Base-by-base conservation (phyloP, 2,113 vertebrate species). In the Elephantulus edwardii region DNA sequence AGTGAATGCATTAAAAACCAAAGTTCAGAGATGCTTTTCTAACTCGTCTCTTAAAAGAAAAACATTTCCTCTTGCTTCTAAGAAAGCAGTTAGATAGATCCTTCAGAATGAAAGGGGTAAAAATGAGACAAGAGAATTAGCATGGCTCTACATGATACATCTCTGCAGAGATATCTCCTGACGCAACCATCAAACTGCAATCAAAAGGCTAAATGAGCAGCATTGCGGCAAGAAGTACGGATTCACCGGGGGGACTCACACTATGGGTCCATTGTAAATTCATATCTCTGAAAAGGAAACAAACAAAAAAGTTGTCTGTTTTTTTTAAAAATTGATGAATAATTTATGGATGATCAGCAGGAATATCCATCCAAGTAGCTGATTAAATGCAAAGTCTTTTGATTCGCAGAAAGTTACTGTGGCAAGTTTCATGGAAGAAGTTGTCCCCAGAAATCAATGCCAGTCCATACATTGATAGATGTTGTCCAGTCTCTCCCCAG, bases 301-400 rank as follows among this genome's bases (percentile, higher is more conserved):
- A 83, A 95, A 68, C 68, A 77, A 50, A 46, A 80, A 62, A 74
- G 10, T 7, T 56, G 33, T 42, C 83, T 95, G 84, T 50, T 50
- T 50, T 50, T 50, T 79, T 93, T 86, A 93, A 94, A 80, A 95
- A 92, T 88, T 91, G 70, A 96, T 96, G 90, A 97, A 96, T 95
- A 97, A 96, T 95, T 89, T 92, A 97, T 87, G 75, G 40, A 60
- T 48, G 93, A 97, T 82, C 88, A 96, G 79, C 50, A 95, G 72
- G 87, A 96, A 88, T 95, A 96, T 91, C 79, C 74, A 95, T 72
- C 78, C 78, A 94, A 70, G 86, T 72, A 95, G 83, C 94, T 95
- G 81, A 96, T 96, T 96, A 95, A 88, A 95, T 88, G 89, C 89
- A 95, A 97, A 96, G 40, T 89, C n/a, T 93, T 97, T 95, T 96